phyloP scores from a whole-genome alignment of 2,888 invertebrate species.

The Apotomis capreana region DNA sequence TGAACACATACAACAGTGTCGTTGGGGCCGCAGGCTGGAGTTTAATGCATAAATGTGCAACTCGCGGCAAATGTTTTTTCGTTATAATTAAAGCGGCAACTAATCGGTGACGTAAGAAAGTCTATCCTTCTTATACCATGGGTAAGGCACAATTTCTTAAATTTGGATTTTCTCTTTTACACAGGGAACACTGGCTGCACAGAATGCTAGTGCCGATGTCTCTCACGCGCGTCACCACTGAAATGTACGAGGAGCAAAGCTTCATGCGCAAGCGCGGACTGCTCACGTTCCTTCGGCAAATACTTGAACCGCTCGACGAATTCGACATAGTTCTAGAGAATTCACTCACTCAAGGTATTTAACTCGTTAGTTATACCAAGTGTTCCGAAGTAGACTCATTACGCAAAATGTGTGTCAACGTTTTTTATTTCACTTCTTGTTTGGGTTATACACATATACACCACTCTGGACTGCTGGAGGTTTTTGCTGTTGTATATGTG shows the following conservation, averaged over 20 bases:
- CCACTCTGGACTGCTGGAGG: no score
- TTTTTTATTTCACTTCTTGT: no score
- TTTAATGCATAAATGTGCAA: no score
- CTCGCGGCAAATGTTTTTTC: no score
- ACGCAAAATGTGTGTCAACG: no score
- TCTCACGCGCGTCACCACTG: conserved; percentile 92
- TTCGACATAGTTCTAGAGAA: conserved; percentile 94
- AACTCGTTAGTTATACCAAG: conserved; percentile 41
- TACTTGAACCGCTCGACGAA: conserved; percentile 94
- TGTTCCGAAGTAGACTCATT: background rate
- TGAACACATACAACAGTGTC: no score
- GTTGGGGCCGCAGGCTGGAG: no score
- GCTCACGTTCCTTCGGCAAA: conserved; percentile 94
- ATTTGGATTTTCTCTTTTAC: conserved; percentile 43
- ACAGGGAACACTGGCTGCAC: conserved; percentile 94
- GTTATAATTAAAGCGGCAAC: no score
- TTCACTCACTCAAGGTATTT: conserved; percentile 88
- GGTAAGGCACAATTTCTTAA: background rate
- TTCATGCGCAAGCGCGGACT: conserved; percentile 94
- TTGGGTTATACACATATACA: no score
- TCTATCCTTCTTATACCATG: no score
- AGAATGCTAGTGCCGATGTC: conserved; percentile 96
- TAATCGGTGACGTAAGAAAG: no score
- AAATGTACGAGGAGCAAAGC: conserved; percentile 98
- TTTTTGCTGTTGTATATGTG: no score